Percentiles rank a stretch among this genome's conserved stretches.
Evolutionary conservation across 2,113 vertebrate genomes (phyloP).

Genomic region (Carassius auratus): DNA sequence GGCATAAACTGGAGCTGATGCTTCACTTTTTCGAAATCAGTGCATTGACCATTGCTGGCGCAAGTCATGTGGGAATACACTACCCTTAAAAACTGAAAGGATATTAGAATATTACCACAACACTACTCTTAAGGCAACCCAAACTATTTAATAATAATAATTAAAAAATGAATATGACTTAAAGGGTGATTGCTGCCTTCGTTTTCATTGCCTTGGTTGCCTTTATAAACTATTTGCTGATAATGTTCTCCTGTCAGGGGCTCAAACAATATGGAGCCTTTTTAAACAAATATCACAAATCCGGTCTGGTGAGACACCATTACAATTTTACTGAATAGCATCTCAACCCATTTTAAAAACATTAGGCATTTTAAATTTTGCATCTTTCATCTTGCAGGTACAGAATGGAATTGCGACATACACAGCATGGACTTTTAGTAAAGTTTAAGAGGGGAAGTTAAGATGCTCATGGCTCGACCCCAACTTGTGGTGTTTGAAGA

Average conservation of each 20-base stretch:
- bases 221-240: constrained; percentile 67
- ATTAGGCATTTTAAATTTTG: neutral
- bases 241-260: constrained; percentile 77
- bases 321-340: neutral
- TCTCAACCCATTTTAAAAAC: neutral
- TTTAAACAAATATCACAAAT: constrained; percentile 75
- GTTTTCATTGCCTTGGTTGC: constrained; percentile 73
- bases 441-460: neutral
- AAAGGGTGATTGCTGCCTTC: constrained; percentile 67
- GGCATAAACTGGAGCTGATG: too few species aligned
- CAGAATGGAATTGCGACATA: constrained; percentile 82
- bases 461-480: neutral
- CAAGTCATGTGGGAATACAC: too few species aligned
- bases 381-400: constrained; percentile 66
- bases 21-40: too few species aligned
- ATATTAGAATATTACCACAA: too few species aligned
- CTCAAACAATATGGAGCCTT: constrained; percentile 70
- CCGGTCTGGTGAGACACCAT: constrained; percentile 70
- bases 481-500: neutral
- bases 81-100: too few species aligned
- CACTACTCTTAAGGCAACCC: too few species aligned
- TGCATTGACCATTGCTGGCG: too few species aligned
- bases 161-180: neutral
- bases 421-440: constrained; percentile 81
- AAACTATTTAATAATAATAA: too few species aligned